These are phyloP conservation scores for Acronicta aceris DNA, from an alignment of 2,888 invertebrate genomes.

Conservation along the genomic window DNA sequence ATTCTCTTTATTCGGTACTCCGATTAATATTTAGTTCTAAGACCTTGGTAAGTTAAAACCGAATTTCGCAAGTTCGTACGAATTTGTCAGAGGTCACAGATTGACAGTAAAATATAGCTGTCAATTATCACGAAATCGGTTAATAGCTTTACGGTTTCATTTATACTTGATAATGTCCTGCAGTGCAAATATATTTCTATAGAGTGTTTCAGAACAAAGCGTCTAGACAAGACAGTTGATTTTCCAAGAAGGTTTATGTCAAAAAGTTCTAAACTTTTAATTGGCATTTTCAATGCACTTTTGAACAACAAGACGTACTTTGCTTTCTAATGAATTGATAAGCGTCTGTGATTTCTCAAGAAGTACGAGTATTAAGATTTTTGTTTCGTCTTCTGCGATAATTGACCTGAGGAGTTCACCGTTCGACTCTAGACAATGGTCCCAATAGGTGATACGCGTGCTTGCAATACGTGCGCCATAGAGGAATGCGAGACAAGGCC, in stretches of 20 bases:
- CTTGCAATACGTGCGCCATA: too few species aligned
- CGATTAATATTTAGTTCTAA: constrained; percentile 49
- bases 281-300: constrained; percentile 35
- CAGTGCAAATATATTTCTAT: constrained; percentile 35
- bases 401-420: too few species aligned
- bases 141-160: constrained; percentile 50
- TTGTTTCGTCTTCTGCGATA: too few species aligned
- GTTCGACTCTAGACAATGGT: background rate
- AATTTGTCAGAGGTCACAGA: constrained; percentile 55
- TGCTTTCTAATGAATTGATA: constrained; percentile 33
- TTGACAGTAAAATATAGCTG: constrained; percentile 56
- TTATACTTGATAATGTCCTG: constrained; percentile 41
- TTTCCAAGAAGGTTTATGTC: constrained; percentile 8
- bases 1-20: constrained; percentile 44
- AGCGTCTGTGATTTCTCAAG: constrained; percentile 15
- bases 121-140: constrained; percentile 58
- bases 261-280: constrained; percentile 38
- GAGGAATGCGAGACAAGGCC: too few species aligned
- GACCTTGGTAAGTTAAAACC: constrained; percentile 50
- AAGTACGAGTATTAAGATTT: background rate
- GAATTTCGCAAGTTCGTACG: constrained; percentile 51
- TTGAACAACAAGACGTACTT: constrained; percentile 20
- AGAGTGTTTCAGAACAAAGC: constrained; percentile 9
- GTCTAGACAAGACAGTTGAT: constrained; percentile 27
- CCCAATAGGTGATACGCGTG: too few species aligned